These are phyloP conservation scores for Euspilapteryx auroguttella DNA, from an alignment of 2,888 invertebrate genomes.

Conservation along the genomic window DNA sequence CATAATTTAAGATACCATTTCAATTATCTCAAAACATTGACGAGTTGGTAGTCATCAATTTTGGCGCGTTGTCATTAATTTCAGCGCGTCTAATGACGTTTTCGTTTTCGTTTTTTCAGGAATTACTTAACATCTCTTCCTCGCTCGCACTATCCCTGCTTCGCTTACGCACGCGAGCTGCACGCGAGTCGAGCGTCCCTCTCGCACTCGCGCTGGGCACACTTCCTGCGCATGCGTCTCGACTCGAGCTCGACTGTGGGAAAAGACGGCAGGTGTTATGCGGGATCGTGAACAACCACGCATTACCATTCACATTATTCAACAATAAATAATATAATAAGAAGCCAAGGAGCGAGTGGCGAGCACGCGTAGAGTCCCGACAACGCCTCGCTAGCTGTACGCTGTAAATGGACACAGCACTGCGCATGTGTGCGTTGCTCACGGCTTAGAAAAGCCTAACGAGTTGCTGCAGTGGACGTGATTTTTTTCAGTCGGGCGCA, in stretches of 20 bases:
- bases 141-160: conserved; percentile 16
- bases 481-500: conserved; percentile 15
- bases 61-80: conserved; percentile 14
- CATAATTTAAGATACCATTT: conserved; percentile 13
- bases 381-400: too few species aligned
- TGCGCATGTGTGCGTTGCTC: conserved; percentile 34
- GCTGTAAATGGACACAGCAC: too few species aligned
- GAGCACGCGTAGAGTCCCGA: conserved; percentile 49
- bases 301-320: conserved; percentile 62
- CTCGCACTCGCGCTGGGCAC: conserved; percentile 27
- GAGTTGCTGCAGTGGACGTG: conserved; percentile 5
- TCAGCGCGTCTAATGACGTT: conserved; percentile 11
- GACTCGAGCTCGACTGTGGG: conserved; percentile 52
- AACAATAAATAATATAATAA: conserved; percentile 62
- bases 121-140: too few species aligned
- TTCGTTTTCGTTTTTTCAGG: conserved; percentile 2
- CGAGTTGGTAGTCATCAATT: conserved; percentile 10
- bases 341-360: conserved; percentile 57
- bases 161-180: conserved; percentile 9
- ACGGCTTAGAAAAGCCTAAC: conserved; percentile 12
- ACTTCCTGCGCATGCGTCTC: conserved; percentile 47
- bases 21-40: conserved; percentile 18
- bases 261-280: conserved; percentile 65
- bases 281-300: conserved; percentile 62
- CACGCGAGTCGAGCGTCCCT: conserved; percentile 17